Evolutionary conservation across 2,888 invertebrate species (phyloP).

Genomic region (Exephanes ischioxanthus): DNA sequence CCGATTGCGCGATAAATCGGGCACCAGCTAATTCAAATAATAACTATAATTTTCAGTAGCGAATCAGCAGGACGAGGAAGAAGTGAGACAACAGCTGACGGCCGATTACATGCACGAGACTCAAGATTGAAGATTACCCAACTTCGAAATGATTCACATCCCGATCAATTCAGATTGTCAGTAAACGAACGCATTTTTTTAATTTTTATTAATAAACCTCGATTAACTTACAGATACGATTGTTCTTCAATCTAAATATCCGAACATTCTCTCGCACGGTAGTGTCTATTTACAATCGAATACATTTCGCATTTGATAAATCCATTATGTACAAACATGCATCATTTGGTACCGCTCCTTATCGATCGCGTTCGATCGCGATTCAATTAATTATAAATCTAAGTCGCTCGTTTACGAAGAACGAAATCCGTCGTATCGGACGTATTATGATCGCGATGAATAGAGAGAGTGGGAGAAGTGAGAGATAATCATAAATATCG

Average conservation of each 20-base stretch:
- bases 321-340: conserved; percentile 70
- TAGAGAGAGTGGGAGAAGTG: conserved; percentile 3
- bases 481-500: conserved; percentile 24
- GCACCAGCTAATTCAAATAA: background rate
- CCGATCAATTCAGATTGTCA: conserved; percentile 23
- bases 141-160: background rate
- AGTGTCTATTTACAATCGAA: conserved; percentile 69
- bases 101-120: conserved; percentile 65
- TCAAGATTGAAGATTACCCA: conserved; percentile 60
- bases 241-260: conserved; percentile 57
- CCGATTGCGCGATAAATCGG: background rate
- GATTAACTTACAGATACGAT: conserved; percentile 56
- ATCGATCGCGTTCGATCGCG: conserved; percentile 38
- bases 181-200: conserved; percentile 62
- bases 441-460: background rate
- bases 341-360: conserved; percentile 69
- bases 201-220: conserved; percentile 56
- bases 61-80: conserved; percentile 54
- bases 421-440: conserved; percentile 15
- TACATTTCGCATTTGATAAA: conserved; percentile 56
- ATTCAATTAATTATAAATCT: conserved; percentile 23
- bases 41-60: conserved; percentile 65
- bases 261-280: conserved; percentile 60
- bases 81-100: conserved; percentile 66
- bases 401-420: conserved; percentile 27